These are phyloP conservation scores for Ypsolopha sequella DNA, from an alignment of 2,888 invertebrate species.

Conservation along the genomic window DNA sequence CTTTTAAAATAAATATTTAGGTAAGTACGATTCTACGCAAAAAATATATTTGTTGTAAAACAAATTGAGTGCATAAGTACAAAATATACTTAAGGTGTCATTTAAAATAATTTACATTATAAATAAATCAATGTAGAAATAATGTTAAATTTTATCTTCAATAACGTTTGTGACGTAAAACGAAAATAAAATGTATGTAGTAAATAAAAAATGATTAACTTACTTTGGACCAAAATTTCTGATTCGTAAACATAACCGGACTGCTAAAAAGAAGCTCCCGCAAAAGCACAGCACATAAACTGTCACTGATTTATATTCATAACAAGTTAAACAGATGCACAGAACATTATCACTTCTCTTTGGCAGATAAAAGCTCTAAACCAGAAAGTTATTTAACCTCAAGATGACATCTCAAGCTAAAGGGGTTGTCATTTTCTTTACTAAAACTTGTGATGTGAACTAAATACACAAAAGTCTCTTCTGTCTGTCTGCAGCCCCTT, in stretches of 20 bases:
- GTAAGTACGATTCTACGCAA: too few species aligned
- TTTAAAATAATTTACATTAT: too few species aligned
- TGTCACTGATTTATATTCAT: neutral
- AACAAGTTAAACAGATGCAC: neutral
- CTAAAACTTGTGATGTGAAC: neutral
- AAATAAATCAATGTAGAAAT: too few species aligned
- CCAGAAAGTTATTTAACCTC: neutral
- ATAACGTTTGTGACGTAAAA: neutral
- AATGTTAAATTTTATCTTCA: too few species aligned
- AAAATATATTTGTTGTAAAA: too few species aligned
- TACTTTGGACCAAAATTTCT: constrained; percentile 32
- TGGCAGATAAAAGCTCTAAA: neutral
- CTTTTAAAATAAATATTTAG: too few species aligned
- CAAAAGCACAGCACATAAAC: neutral
- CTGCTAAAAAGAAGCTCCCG: too few species aligned
- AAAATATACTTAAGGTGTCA: too few species aligned
- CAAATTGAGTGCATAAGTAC: too few species aligned
- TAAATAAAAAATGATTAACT: constrained; percentile 25
- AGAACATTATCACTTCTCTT: neutral
- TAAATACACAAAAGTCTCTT: neutral
- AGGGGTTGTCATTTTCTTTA: neutral
- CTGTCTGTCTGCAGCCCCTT: neutral
- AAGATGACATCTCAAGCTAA: neutral
- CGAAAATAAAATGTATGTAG: too few species aligned
- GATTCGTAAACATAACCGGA: constrained; percentile 58